Evolutionary conservation across 2,113 vertebrate genomes (phyloP).

Genomic region (Cariama cristata): DNA sequence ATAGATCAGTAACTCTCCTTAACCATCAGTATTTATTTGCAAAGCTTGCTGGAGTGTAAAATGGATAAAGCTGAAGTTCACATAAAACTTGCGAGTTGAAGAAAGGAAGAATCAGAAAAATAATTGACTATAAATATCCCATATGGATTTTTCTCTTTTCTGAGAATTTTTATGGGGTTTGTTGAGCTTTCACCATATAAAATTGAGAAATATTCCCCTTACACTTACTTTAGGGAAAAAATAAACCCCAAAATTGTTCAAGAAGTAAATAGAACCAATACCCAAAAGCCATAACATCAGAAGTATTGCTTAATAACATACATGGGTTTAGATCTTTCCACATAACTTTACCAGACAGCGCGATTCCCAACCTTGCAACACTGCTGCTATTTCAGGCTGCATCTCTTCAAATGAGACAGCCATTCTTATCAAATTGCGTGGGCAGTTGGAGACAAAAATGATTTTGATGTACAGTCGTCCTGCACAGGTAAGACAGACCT

Average conservation of each 20-base stretch:
- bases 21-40: slow-evolving; percentile 28
- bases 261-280: slow-evolving; percentile 7
- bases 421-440: not conserved
- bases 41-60: slow-evolving; percentile 33
- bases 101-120: slow-evolving; percentile 32
- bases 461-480: not conserved
- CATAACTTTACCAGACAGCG: not conserved
- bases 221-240: not conserved
- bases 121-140: slow-evolving; percentile 46
- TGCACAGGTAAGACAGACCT: not conserved
- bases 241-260: not conserved
- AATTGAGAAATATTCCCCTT: slow-evolving; percentile 14
- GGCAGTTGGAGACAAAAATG: not conserved
- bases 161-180: not conserved
- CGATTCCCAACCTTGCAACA: not conserved
- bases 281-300: not conserved
- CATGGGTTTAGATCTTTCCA: not conserved
- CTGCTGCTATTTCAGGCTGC: not conserved
- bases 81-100: slow-evolving; percentile 9
- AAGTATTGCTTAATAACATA: not conserved
- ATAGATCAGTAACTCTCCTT: slow-evolving; percentile 22
- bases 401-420: not conserved
- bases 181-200: not conserved
- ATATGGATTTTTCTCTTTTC: not conserved
- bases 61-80: not conserved